These are phyloP conservation scores for Crotalus viridis DNA, from an alignment of 2,113 vertebrate genomes.

Conservation along the genomic window DNA sequence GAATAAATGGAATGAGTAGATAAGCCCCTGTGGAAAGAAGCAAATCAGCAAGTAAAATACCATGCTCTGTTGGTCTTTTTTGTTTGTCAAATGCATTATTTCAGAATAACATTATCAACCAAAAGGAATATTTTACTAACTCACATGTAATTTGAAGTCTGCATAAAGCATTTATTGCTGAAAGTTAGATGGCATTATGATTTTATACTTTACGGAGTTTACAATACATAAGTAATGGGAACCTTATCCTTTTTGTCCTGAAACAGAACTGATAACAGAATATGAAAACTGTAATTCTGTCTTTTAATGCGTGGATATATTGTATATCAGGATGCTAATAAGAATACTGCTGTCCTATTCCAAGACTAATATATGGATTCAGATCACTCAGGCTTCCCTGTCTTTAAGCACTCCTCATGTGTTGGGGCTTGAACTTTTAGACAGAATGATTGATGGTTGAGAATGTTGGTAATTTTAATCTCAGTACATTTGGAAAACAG, in stretches of 20 bases:
- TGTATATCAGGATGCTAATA: background rate
- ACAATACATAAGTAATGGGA: background rate
- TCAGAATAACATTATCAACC: slow-evolving; percentile 24
- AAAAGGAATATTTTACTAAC: background rate
- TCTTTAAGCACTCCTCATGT: background rate
- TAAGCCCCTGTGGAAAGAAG: background rate
- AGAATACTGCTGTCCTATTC: background rate
- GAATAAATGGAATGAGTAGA: background rate
- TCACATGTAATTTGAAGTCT: background rate
- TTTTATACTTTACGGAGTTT: background rate
- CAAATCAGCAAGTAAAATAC: slow-evolving; percentile 34
- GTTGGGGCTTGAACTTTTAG: background rate
- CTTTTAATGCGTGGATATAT: background rate
- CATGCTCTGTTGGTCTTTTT: background rate
- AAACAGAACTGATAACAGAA: background rate
- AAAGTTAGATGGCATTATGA: background rate
- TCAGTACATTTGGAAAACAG: background rate
- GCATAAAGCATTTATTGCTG: slow-evolving; percentile 17
- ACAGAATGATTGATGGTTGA: background rate
- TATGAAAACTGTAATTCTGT: background rate
- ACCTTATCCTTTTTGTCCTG: background rate
- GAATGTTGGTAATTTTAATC: background rate
- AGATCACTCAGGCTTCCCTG: background rate
- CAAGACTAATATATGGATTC: background rate
- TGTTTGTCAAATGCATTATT: background rate